Evolutionary conservation across 2,888 invertebrate species (phyloP).

Genomic region (Pammene fasciana): DNA sequence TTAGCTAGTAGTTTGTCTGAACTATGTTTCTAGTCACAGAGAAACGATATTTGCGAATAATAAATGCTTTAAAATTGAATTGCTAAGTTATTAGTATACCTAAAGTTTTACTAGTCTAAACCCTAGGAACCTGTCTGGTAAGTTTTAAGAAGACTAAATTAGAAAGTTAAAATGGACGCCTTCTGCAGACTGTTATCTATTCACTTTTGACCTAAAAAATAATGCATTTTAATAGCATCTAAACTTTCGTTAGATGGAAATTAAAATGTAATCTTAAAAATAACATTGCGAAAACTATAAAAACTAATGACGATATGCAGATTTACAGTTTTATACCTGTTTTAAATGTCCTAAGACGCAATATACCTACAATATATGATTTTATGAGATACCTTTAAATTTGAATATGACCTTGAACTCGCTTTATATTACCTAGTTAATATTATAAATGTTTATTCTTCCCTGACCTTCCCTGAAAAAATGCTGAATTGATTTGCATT

Average conservation of each 20-base stretch:
- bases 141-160: constrained; percentile 70
- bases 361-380: too few species aligned
- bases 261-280: not conserved
- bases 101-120: constrained; percentile 21
- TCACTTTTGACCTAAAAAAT: constrained; percentile 76
- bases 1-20: constrained; percentile 56
- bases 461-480: too few species aligned
- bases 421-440: too few species aligned
- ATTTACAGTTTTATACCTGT: constrained; percentile 5
- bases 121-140: constrained; percentile 66
- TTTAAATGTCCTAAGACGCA: constrained; percentile 3
- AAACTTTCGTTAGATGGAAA: constrained; percentile 67
- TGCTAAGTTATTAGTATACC: constrained; percentile 16
- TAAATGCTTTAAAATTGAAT: constrained; percentile 28
- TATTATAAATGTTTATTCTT: too few species aligned
- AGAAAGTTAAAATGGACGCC: constrained; percentile 77
- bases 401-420: not conserved
- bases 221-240: constrained; percentile 80
- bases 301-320: not conserved
- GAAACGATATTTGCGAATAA: constrained; percentile 33
- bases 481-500: too few species aligned
- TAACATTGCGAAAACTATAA: not conserved
- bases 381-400: not conserved
- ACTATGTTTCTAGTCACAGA: constrained; percentile 41
- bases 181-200: constrained; percentile 67